Percentiles rank a stretch among this genome's conserved stretches.
Evolutionary conservation across 2,797 vertebrate genomes (phyloP).

Genomic region (Simalia tracyae): DNA sequence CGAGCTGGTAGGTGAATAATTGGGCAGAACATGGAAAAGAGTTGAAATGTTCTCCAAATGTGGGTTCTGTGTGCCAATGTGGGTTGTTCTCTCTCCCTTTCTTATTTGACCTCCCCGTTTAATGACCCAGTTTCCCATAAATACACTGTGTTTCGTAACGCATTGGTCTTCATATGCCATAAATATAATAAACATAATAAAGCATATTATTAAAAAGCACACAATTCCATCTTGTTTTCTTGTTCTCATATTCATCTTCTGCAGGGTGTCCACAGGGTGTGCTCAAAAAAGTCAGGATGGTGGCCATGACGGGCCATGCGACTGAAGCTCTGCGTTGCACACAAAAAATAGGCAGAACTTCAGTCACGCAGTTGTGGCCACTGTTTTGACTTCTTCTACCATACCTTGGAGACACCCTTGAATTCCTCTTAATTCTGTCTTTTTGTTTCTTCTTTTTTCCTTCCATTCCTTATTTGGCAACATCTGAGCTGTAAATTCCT

Average conservation of each 20-base stretch:
- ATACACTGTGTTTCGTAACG: neutral
- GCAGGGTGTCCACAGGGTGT: no score
- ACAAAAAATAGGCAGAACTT: no score
- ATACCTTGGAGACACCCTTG: no score
- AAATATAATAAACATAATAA: no score
- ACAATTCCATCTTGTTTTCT: neutral
- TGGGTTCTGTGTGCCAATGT: neutral
- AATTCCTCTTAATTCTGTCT: neutral
- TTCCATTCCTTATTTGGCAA: neutral
- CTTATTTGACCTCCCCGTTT: neutral
- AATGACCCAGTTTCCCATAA: no score
- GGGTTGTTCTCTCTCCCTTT: neutral
- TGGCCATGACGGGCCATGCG: no score
- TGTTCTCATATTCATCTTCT: neutral
- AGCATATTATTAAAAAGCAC: neutral
- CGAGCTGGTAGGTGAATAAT: neutral
- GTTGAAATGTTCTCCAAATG: neutral
- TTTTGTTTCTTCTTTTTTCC: neutral
- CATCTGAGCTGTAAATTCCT: neutral
- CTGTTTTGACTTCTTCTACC: no score
- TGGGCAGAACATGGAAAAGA: no score
- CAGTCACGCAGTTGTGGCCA: no score
- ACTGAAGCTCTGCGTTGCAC: no score
- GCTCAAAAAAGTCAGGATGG: no score
- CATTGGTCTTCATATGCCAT: neutral